Evolutionary conservation across 2,888 invertebrate species (phyloP), one percentile per base, ranked within the genome.

Genomic region (Dorcus hopei): DNA sequence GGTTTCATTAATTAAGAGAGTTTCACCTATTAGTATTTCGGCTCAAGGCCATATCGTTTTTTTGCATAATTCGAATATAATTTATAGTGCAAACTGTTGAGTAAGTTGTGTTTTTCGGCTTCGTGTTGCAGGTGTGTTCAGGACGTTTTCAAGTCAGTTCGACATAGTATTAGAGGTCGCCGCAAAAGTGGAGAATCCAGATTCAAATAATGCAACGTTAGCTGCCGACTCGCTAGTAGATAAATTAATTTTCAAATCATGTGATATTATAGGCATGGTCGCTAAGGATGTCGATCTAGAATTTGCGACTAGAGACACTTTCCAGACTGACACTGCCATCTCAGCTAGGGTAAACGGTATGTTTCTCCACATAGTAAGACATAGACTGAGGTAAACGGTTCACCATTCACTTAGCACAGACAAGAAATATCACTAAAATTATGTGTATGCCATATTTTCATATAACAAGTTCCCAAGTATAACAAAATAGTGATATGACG

Each of bases 301-400:
- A 70, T 95, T 89, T 80, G 94, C 95, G 61, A 90, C 89, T 39
- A 89, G 89, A 76, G 94, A 93, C 80, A 87, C 88, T 53, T 95
- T 95, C 77, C 90, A 90, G 79, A 95, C 93, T 9, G 96, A 96
- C 75, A 86, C 88, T 63, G 92, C 91, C 64, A 96, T 97, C 72
- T 91, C 90, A 76, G 72, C 74, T 11, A 90, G 91, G 79, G 90
- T 88, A 77, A 93, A 93, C 80, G 93, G 93, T 82, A 67, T 6
- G 80, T 79, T 6, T 2, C 42, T 11, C 42, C 5, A 5, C 26
- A 5, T 5, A 26, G 5, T 26, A 26, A 33, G 6, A 33, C 26
- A 33, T 33, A 19, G 19, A 2, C 19, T 19, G 3, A 19, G 19
- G 2, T 19, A 19, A 19, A 19, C 3, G 19, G 19, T 19, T 19